Evolutionary conservation across 2,113 vertebrate genomes (phyloP), one percentile per base, ranked within the genome.

Genomic region (Verasper variegatus): DNA sequence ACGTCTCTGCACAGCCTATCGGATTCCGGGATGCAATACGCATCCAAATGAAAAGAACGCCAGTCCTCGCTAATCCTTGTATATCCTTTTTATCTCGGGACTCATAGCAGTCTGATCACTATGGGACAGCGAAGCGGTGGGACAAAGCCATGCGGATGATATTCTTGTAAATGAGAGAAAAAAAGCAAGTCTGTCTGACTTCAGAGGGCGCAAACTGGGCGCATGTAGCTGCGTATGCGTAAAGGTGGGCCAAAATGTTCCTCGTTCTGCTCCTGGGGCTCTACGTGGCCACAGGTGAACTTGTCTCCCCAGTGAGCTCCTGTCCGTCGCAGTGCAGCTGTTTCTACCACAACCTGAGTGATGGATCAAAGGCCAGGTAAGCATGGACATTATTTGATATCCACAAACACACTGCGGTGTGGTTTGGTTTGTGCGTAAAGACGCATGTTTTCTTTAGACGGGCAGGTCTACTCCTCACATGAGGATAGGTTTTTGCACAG

Each of bases 251-350:
- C 93, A 93, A 95, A 89, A 98, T 99, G 97, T 92, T 95, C 94
- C 70, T 94, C 56, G 65, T 78, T 12, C 84, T 94, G 89, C 80
- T 94, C 64, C 83, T 95, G 86, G 91, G 96, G 84, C 94, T 96
- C 88, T 95, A 93, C 87, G 78, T 93, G 18, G 74, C 71, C 31
- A 92, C 97, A 47, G 92, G 93, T 62, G 89, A 78, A 61, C 89
- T 95, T 65, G 92, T 91, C 10, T 23, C 85, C 59, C 86, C 88
- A 0, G 84, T 82, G 40, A 87, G 83, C 65, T 94, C 93, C 0
- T 99, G 97, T 70, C 97, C 97, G 4, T 95, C 96, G 1, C 97
- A 96, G 66, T 99, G 98, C 93, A 99, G 95, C 95, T 99, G 98
- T 85, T 94, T 95, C 78, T 96, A 97, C 90, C 96, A 97, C 82